Evolutionary conservation across 1,140 invertebrate genomes (phyloP).

Genomic region (Teleogryllus occipitalis): DNA sequence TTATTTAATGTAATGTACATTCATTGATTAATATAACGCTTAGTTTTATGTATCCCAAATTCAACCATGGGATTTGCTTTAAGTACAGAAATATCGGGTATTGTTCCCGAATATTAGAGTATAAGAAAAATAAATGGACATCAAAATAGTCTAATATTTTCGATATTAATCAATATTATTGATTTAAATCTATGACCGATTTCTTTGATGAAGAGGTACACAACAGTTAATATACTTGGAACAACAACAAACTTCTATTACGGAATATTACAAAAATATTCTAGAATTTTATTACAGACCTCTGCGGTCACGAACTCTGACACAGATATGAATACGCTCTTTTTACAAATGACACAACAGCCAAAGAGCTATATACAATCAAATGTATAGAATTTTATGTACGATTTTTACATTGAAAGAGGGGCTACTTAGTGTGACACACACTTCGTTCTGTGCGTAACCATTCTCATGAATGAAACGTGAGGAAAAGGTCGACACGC

Average conservation of each 20-base stretch:
- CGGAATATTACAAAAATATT: neutral
- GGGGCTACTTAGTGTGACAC: neutral
- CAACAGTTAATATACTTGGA: neutral
- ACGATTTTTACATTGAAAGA: neutral
- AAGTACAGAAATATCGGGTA: neutral
- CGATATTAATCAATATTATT: neutral
- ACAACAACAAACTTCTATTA: neutral
- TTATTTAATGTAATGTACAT: slow-evolving; percentile 1
- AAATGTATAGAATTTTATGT: neutral
- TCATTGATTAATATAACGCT: neutral
- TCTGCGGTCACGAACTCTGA: neutral
- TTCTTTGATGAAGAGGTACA: neutral
- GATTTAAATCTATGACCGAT: neutral
- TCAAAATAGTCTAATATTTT: neutral
- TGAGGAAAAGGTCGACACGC: neutral
- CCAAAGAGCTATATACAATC: neutral
- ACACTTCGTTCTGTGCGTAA: neutral
- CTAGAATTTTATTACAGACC: neutral
- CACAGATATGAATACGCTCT: neutral
- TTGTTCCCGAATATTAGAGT: neutral
- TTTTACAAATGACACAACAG: neutral
- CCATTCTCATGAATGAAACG: neutral
- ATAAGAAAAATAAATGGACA: neutral
- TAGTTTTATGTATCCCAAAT: neutral
- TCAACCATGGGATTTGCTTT: neutral